These are phyloP conservation scores for Xyliphius kryptos DNA, from an alignment of 2,113 vertebrate genomes.

Conservation along the genomic window DNA sequence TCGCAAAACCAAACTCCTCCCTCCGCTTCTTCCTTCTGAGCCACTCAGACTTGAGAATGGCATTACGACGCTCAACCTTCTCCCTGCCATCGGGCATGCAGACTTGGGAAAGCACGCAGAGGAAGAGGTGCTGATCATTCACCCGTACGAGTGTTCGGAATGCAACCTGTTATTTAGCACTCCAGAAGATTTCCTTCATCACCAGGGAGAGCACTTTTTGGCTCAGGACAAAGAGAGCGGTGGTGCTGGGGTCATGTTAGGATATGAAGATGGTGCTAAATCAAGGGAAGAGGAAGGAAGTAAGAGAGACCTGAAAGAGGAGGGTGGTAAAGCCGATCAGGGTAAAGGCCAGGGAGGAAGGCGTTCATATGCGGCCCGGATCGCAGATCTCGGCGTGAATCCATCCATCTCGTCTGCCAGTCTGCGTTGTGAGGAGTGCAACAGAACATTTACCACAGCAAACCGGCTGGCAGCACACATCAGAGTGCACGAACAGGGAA, in stretches of 20 bases:
- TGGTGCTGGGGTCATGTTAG: conserved; percentile 58
- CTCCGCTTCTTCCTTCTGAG: conserved; percentile 45
- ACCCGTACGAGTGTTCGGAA: conserved; percentile 83
- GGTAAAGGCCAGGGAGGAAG: conserved; percentile 38
- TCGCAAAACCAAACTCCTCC: conserved; percentile 50
- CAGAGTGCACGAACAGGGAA: conserved; percentile 77
- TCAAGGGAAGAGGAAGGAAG: conserved; percentile 34
- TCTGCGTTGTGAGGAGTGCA: conserved; percentile 64
- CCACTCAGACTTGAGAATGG: conserved; percentile 33
- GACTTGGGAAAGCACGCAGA: conserved; percentile 36
- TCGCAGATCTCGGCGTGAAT: neutral
- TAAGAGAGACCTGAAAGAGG: conserved; percentile 11
- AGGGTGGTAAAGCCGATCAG: conserved; percentile 38
- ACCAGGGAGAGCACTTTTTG: conserved; percentile 82
- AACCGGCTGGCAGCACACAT: conserved; percentile 76
- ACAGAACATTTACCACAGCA: conserved; percentile 73
- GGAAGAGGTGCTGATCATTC: conserved; percentile 63
- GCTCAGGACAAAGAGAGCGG: conserved; percentile 75
- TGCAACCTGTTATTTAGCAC: conserved; percentile 77
- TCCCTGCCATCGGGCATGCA: conserved; percentile 39
- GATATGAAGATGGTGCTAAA: conserved; percentile 66
- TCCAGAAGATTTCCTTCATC: conserved; percentile 81
- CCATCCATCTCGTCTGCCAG: conserved; percentile 30
- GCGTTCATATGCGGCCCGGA: conserved; percentile 7
- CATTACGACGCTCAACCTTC: conserved; percentile 44